Conservation (phyloP, 2,797 vertebrate genomes). For the Rhynchonycteris naso region DNA sequence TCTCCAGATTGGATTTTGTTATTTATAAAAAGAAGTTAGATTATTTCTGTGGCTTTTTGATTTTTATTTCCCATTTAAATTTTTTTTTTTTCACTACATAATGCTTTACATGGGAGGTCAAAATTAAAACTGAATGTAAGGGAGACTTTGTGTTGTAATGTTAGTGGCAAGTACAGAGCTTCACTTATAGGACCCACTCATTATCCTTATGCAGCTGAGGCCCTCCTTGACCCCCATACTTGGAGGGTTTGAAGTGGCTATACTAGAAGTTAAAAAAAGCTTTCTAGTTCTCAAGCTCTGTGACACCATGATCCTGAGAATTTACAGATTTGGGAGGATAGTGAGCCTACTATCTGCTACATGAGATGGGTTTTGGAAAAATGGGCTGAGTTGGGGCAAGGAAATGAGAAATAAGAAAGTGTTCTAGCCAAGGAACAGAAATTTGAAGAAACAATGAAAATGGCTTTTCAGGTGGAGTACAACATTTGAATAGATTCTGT, state of each 20-base stretch:
- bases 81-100: neutral
- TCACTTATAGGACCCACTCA: neutral
- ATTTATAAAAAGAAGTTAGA: neutral
- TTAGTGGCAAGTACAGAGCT: neutral
- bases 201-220: neutral
- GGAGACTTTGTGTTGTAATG: neutral
- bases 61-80: neutral
- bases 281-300: neutral
- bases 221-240: neutral
- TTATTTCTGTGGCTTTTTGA: neutral
- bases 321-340: neutral
- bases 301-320: neutral
- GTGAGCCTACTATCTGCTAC: neutral
- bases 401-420: neutral
- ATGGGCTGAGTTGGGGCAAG: neutral
- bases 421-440: neutral
- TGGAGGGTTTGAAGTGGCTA: neutral
- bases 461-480: neutral
- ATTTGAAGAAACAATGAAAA: neutral
- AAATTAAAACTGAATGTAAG: neutral
- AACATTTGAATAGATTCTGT: neutral
- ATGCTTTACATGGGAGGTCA: neutral
- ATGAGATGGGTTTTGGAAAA: neutral
- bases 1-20: neutral
- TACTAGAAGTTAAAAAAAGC: slow-evolving; percentile 2